Evolutionary conservation across 2,888 invertebrate genomes (phyloP), one percentile per base, ranked within the genome.

Genomic region (Mythimna pallens): DNA sequence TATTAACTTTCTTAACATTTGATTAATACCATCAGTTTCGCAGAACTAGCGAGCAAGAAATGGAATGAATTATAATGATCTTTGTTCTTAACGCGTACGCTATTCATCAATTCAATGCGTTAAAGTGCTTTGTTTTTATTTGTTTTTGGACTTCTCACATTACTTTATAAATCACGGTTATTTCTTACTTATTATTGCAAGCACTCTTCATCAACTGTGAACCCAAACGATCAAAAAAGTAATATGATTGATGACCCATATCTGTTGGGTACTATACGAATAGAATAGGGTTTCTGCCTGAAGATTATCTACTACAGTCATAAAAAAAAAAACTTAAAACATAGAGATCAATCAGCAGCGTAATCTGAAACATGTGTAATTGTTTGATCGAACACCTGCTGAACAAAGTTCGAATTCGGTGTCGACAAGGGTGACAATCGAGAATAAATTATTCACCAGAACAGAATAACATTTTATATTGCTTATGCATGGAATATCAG

Each of bases 371-470:
- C 83, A 85, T 84, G 76, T 87, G 89, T 91, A 91, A 93, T 92
- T 91, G 89, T 88, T 90, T 89, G 88, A 91, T 90, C 86, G 89
- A 90, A 90, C 91, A 92, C 92, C 93, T 89, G 91, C 86, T 84
- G 89, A 89, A 89, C 89, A 89, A 89, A 88, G 84, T 89, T 89
- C 78, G 85, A 85, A 87, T 81, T 83, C 82, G 86, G 86, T 83
- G 83, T 78, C 82, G 78, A 86, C 85, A 80, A 85, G 87, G 89
- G 90, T 89, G 92, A 92, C 92, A 93, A 92, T 92, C 88, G 89
- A 83, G 88, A 89, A 92, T 94, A 94, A 95, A 94, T 94, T 93
- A 95, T 95, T 95, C 93, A 94, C 88, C 87, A 88, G 86, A 89
- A 89, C 89, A 89, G 87, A 92, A 90, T 92, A 87, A 91, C 90